phyloP scores from a whole-genome alignment of 2,797 vertebrate genomes.

The Enteromius mattozi region DNA sequence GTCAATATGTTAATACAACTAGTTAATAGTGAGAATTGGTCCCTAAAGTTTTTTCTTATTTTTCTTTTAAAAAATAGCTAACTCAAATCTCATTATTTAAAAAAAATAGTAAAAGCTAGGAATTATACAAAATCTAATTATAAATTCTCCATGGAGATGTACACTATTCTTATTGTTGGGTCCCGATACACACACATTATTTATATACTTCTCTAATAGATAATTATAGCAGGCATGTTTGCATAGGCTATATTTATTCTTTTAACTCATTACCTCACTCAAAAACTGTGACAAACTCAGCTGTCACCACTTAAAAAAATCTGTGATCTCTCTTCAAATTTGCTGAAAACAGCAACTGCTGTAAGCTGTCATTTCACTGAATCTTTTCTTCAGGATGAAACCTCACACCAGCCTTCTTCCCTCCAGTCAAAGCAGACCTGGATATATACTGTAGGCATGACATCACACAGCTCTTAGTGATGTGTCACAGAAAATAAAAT shows the following conservation, averaged over 20 bases:
- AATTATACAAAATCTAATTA: not conserved
- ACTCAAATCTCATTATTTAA: not conserved
- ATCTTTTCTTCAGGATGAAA: not conserved
- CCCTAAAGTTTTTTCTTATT: no score
- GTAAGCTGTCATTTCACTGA: not conserved
- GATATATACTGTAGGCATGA: not conserved
- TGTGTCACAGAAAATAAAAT: not conserved
- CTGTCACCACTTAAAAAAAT: not conserved
- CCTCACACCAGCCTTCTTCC: not conserved
- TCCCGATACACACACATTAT: not conserved
- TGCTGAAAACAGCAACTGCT: slow-evolving; percentile 4
- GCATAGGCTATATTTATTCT: not conserved
- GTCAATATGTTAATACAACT: not conserved
- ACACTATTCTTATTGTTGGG: not conserved
- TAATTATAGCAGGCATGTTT: not conserved
- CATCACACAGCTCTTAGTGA: not conserved
- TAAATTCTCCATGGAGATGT: not conserved
- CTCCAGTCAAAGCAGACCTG: not conserved
- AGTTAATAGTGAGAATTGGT: no score
- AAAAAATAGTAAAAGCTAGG: not conserved
- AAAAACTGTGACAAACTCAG: slow-evolving; percentile 1
- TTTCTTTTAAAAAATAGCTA: not conserved
- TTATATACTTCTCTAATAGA: not conserved
- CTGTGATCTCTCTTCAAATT: not conserved
- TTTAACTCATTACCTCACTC: not conserved